Conservation (phyloP, 1,140 invertebrate species). For the Pygmarrhopalites habei region DNA sequence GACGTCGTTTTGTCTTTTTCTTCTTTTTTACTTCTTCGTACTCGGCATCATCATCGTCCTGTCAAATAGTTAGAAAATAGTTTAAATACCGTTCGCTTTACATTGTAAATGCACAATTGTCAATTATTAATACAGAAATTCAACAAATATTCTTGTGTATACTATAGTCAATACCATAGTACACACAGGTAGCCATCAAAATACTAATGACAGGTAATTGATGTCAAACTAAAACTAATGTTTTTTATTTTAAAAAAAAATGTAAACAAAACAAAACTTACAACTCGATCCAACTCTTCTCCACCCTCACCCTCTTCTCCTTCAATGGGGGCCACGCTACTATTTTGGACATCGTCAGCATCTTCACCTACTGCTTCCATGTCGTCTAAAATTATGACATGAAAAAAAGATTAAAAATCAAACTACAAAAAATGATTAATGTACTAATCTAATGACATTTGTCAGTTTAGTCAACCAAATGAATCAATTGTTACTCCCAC, state of each 20-base stretch:
- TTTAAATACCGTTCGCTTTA: too few species aligned
- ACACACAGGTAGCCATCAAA: too few species aligned
- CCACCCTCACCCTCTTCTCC: neutral
- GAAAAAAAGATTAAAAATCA: neutral
- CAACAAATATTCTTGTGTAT: too few species aligned
- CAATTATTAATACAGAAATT: too few species aligned
- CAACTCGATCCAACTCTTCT: neutral
- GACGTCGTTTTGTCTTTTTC: slow-evolving; percentile 85
- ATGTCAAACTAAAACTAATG: too few species aligned
- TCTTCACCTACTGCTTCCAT: slow-evolving; percentile 14
- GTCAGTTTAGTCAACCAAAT: too few species aligned
- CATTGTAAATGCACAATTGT: too few species aligned
- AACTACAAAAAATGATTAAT: neutral
- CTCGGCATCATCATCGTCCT: slow-evolving; percentile 77
- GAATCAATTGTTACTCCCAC: slow-evolving; percentile 1
- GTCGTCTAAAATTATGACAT: slow-evolving; percentile 12
- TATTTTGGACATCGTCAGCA: neutral
- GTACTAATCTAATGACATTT: neutral
- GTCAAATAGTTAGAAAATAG: too few species aligned
- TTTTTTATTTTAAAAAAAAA: too few species aligned
- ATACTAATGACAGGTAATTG: too few species aligned
- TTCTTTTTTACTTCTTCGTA: slow-evolving; percentile 69
- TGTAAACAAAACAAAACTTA: slow-evolving; percentile 4
- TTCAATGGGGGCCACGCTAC: neutral
- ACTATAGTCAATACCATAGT: too few species aligned